Conservation (phyloP, 2,797 vertebrate species). For the Eutrigla gurnardus region DNA sequence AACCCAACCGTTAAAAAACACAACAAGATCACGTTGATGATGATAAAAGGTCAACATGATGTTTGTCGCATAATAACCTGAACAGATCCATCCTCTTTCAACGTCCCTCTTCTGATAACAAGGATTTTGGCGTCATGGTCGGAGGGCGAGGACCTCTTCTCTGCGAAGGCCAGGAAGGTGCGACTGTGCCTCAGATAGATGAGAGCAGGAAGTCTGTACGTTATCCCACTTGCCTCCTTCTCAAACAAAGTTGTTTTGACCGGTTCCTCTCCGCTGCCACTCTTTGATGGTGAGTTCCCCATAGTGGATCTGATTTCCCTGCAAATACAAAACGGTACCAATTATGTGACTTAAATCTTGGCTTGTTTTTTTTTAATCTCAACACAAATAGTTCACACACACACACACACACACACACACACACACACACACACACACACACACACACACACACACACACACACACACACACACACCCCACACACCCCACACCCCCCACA, state of each 20-base stretch:
- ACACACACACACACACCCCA: too few relatives aligned
- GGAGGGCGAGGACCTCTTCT: conserved; percentile 84
- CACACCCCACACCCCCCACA: too few relatives aligned
- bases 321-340: conserved; percentile 16
- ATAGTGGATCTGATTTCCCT: conserved; percentile 70
- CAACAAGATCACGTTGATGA: background rate
- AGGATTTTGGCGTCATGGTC: conserved; percentile 88
- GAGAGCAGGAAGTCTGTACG: conserved; percentile 92
- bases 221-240: conserved; percentile 80
- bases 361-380: conserved; percentile 33
- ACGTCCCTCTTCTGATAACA: conserved; percentile 88
- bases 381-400: conserved; percentile 46
- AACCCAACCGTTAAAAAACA: conserved; percentile 10
- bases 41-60: background rate
- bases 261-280: conserved; percentile 65
- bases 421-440: conserved; percentile 28
- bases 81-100: conserved; percentile 75
- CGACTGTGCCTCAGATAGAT: conserved; percentile 82
- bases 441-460: conserved; percentile 26
- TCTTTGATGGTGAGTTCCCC: conserved; percentile 75
- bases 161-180: conserved; percentile 92
- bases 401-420: too few relatives aligned
- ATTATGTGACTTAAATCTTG: conserved; percentile 6
- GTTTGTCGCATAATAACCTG: conserved; percentile 78
- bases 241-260: conserved; percentile 85